phyloP scores from a whole-genome alignment of 2,797 vertebrate species.

The Lophius americanus region DNA sequence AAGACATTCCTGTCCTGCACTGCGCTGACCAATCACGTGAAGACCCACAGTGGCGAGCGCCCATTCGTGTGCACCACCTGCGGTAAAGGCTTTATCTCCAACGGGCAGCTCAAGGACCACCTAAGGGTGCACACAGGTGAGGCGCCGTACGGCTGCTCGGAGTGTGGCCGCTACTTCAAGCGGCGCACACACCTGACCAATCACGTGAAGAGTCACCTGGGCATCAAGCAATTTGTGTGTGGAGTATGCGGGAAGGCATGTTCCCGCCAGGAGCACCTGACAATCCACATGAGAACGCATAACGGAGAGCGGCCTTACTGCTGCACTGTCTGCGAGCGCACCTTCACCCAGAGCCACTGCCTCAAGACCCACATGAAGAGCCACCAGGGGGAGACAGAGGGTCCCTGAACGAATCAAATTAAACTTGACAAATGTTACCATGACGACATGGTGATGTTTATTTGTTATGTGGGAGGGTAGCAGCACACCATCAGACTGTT shows the following conservation, averaged over 20 bases:
- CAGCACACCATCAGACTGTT: too few relatives aligned
- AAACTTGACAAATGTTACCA: too few relatives aligned
- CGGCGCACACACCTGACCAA: constrained; percentile 37
- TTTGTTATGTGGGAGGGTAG: too few relatives aligned
- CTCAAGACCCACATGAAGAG: constrained; percentile 63
- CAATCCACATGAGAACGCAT: constrained; percentile 65
- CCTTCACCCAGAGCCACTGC: constrained; percentile 62
- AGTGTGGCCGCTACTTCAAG: constrained; percentile 56
- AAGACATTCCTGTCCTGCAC: constrained; percentile 34
- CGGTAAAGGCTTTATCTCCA: constrained; percentile 38
- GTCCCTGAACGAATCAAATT: too few relatives aligned
- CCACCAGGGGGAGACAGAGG: constrained; percentile 5
- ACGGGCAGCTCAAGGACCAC: constrained; percentile 37
- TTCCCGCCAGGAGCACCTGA: constrained; percentile 47
- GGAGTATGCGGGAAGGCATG: constrained; percentile 49
- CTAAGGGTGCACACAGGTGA: constrained; percentile 39
- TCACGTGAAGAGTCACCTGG: constrained; percentile 46
- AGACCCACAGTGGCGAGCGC: constrained; percentile 28
- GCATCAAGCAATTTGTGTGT: constrained; percentile 49
- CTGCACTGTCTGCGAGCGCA: constrained; percentile 47
- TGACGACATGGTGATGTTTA: too few relatives aligned
- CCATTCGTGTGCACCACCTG: constrained; percentile 39
- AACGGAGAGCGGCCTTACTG: constrained; percentile 61
- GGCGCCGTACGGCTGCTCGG: constrained; percentile 40
- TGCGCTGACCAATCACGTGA: constrained; percentile 25